Evolutionary conservation across 2,888 invertebrate species (phyloP).

Genomic region (Achlya flavicornis): DNA sequence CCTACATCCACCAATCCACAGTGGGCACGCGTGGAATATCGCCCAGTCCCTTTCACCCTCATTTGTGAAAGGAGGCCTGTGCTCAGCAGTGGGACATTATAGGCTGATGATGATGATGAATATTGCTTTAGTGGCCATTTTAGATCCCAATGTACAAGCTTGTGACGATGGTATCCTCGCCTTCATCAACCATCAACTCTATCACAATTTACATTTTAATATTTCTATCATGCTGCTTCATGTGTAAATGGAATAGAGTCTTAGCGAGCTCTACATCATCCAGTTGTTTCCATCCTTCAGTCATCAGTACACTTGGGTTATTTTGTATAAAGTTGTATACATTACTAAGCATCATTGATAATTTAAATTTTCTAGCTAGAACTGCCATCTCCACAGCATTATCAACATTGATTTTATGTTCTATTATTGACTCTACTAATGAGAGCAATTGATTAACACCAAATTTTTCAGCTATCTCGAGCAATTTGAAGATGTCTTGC

Average conservation of each 20-base stretch:
- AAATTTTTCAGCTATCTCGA: constrained; percentile 59
- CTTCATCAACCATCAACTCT: no score
- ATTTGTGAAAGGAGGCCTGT: no score
- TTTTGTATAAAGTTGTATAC: constrained; percentile 61
- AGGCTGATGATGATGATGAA: no score
- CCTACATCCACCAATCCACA: no score
- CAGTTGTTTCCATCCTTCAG: constrained; percentile 63
- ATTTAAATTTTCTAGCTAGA: constrained; percentile 60
- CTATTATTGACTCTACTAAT: constrained; percentile 51
- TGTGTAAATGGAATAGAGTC: constrained; percentile 49
- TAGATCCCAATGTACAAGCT: no score
- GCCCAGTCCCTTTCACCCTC: no score
- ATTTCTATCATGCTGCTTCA: constrained; percentile 10
- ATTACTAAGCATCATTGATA: constrained; percentile 48
- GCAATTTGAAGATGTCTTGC: constrained; percentile 52
- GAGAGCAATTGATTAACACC: constrained; percentile 51
- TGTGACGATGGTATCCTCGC: no score
- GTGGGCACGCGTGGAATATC: no score
- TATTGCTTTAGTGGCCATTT: no score
- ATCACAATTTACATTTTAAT: neutral
- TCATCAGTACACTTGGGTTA: constrained; percentile 57
- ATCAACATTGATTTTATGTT: constrained; percentile 52
- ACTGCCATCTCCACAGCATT: constrained; percentile 67
- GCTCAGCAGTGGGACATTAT: no score
- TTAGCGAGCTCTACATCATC: constrained; percentile 64